Evolutionary conservation across 2,113 vertebrate genomes (phyloP).

Genomic region (Emydura subglobosa): DNA sequence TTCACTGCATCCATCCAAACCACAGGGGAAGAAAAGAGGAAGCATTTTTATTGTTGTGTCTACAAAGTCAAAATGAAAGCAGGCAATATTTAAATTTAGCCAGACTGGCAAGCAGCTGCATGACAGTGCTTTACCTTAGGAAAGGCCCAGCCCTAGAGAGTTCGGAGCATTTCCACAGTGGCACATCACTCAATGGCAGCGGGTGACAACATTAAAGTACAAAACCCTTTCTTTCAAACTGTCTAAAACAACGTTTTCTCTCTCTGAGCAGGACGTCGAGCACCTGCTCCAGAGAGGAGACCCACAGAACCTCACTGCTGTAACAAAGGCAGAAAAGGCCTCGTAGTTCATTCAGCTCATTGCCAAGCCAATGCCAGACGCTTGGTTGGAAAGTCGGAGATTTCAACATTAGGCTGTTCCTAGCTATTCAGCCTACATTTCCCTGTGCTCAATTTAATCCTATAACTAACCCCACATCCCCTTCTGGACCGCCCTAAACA

Average conservation of each 20-base stretch:
- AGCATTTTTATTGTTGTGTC: neutral
- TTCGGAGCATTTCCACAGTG: neutral
- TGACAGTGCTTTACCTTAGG: neutral
- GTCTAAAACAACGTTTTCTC: neutral
- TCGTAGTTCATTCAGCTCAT: neutral
- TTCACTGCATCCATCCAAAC: neutral
- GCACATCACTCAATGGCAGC: neutral
- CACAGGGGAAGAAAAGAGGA: neutral
- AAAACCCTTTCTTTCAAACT: neutral
- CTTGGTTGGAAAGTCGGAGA: neutral
- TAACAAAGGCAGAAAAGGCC: fast-evolving
- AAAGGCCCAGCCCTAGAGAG: neutral
- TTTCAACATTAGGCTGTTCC: neutral
- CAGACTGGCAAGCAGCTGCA: neutral
- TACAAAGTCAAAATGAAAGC: constrained; percentile 21
- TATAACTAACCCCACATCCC: fast-evolving
- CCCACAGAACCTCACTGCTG: fast-evolving
- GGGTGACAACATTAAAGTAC: neutral
- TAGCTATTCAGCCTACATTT: neutral
- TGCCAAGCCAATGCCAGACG: neutral
- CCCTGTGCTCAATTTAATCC: neutral
- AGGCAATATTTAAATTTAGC: neutral
- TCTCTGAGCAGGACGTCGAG: fast-evolving
- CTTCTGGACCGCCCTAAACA: neutral
- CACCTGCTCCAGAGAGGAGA: neutral